phyloP scores from a whole-genome alignment of 2,113 vertebrate genomes.

The Lonchura striata region DNA sequence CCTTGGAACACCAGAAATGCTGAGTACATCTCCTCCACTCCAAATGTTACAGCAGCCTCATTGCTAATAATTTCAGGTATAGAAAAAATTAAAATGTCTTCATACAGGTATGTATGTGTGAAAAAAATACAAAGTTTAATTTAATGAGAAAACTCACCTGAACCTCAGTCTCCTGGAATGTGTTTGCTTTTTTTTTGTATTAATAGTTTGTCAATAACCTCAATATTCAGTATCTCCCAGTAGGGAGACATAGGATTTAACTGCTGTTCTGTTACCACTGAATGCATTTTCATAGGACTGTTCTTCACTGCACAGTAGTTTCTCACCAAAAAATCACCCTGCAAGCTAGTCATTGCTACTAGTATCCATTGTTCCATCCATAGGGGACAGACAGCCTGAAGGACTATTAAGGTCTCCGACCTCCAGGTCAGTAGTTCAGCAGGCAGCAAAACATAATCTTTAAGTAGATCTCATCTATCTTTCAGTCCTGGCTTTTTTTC shows the following conservation, averaged over 20 bases:
- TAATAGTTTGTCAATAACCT: neutral
- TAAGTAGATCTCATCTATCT: neutral
- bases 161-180: neutral
- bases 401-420: neutral
- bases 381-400: neutral
- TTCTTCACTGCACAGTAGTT: neutral
- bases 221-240: neutral
- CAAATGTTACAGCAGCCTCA: neutral
- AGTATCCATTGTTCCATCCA: neutral
- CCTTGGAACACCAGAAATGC: neutral
- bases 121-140: neutral
- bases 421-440: conserved; percentile 18
- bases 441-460: neutral
- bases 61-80: neutral
- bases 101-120: too few species aligned
- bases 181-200: neutral
- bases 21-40: neutral
- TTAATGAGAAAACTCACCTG: conserved; percentile 1
- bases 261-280: neutral
- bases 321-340: conserved; percentile 2
- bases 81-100: neutral
- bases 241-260: conserved; percentile 11
- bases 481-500: neutral
- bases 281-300: neutral
- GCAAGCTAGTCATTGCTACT: neutral